Evolutionary conservation across 2,113 vertebrate genomes (phyloP), one percentile per base, ranked within the genome.

Genomic region (Murina feae): DNA sequence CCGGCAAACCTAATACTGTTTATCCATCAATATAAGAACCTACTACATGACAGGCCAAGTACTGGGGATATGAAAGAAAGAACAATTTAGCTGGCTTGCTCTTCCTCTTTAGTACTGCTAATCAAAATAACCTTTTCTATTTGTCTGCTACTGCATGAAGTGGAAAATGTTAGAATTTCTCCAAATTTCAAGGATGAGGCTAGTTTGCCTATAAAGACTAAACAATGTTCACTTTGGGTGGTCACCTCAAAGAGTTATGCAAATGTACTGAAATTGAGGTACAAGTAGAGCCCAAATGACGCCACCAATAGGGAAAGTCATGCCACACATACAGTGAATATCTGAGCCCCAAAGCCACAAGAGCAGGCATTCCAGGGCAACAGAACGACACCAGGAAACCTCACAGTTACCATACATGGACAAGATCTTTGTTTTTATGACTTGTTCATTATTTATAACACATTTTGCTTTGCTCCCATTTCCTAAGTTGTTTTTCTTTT

Each of bases 351-450:
- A 60, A 74, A 86, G 23, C 55, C 75, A 51, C 30, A 74, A 72
- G 25, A 65, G 69, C 13, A 86, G 37, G 17, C n/a, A 47, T 71
- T 94, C 78, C 6, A 68, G n/a, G 90, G 72, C 4, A 65, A 44
- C 49, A n/a, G 49, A 72, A 21, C 51, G 60, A 82, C 6, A 18
- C 35, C 17, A 39, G 58, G n/a, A 82, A 28, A 69, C 23, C 47
- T 28, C 69, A 55, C 39, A 3, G 11, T 44, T 53, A 69, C 5
- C 32, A 21, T 11, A 74, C 49, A 47, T 6, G 21, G 35, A 25
- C 65, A 95, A 91, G 37, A 69, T n/a, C 68, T 91, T 75, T 89
- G 49, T 53, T 85, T 93, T 86, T 86, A 69, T 71, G 44, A 85
- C 32, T 80, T 81, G 65, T 66, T 93, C 39, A 80, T 32, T 25